Evolutionary conservation across 2,888 invertebrate species (phyloP).

Genomic region (Thumatha senex): DNA sequence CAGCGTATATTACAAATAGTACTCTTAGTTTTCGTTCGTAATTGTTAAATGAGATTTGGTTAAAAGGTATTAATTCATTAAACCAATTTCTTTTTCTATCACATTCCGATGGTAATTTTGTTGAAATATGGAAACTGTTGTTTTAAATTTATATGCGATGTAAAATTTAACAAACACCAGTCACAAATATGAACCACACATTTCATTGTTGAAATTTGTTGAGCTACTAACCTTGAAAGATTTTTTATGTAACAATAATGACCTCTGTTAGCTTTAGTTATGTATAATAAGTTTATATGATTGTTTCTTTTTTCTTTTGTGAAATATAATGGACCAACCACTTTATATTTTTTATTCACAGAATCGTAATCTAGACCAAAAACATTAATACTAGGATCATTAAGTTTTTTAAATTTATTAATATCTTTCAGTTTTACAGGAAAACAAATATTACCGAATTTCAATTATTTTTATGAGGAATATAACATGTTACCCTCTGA

Average conservation of each 20-base stretch:
- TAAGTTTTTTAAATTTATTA: neutral
- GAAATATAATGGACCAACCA: neutral
- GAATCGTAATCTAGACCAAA: neutral
- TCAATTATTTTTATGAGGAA: neutral
- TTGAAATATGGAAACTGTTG: too few species aligned
- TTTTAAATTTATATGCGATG: too few species aligned
- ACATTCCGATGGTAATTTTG: too few species aligned
- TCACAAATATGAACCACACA: neutral
- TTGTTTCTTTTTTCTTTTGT: too few species aligned
- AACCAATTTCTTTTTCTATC: neutral
- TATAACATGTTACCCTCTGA: neutral
- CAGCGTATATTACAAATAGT: neutral
- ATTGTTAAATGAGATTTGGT: too few species aligned
- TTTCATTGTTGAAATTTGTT: neutral
- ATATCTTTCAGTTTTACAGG: neutral
- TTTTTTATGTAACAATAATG: conserved; percentile 1
- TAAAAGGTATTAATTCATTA: too few species aligned
- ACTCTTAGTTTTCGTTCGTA: neutral
- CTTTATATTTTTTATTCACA: neutral
- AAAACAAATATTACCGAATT: neutral
- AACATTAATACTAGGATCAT: neutral
- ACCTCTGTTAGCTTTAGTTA: neutral
- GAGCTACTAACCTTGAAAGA: neutral
- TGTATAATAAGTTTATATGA: too few species aligned
- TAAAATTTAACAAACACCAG: too few species aligned